Base-by-base conservation (phyloP, 2,888 invertebrate genomes). In the Julus scanicus region DNA sequence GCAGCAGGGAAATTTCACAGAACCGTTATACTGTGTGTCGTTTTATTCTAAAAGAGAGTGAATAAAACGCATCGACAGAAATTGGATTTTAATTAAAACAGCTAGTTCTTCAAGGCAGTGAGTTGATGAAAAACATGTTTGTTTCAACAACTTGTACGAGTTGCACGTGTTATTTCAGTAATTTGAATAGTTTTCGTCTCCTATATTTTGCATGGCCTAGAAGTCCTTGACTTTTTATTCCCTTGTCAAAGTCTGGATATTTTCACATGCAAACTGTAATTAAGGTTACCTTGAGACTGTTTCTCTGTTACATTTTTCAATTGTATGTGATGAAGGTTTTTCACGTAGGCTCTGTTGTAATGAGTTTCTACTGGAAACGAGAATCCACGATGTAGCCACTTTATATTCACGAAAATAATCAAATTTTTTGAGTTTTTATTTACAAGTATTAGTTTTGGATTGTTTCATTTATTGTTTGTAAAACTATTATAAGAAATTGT, bases 241-340 rank as follows among this genome's bases (percentile, higher is more conserved):
- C 29, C 17, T 17, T 84, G 40, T 84, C 84, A 84, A 84, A 84
- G 40, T 44, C 17, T 40, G 53, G 20, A 83, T 84, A 57, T 15
- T 29, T 29, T 63, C 20, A 53, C 37, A 91, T 89, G 63, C 63
- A 63, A 63, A 20, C 63, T 20, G 63, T 20, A 63, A 63, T 63
- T 63, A 63, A 63, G 63, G n/a, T 63, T 63, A 63, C 63, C 63
- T 63, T 63, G 63, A 63, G 63, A 63, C 63, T 63, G 8, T 63
- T 63, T 63, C 63, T 63, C 63, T 63, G 63, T 63, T 20, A 63
- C 20, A 63, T 63, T 63, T n/a, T 8, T 20, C 63, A 63, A 20
- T n/a, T 63, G 63, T 63, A 20, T 20, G 63, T 63, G n/a, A 20
- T 63, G n/a, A 63, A 63, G 63, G 63, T 63, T 63, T 63, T 63